Base-by-base conservation (phyloP, 2,888 invertebrate species). In the Amphimallon solstitiale region DNA sequence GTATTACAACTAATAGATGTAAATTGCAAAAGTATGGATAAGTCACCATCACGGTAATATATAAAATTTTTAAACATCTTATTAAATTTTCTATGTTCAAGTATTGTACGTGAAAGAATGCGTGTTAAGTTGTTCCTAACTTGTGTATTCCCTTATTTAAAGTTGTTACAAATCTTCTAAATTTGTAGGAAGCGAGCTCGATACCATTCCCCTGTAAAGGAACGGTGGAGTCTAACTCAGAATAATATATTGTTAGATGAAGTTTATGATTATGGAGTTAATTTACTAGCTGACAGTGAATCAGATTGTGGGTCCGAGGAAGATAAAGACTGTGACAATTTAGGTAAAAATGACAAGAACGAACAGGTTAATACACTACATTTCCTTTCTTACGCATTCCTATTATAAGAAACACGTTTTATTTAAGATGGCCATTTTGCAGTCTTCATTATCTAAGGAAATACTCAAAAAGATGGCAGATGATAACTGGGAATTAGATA, bases 231-330 rank as follows among this genome's bases (percentile, higher is more conserved):
- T 62, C 73, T 81, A 51, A 77, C 75, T 46, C 45, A 60, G 15
- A 76, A 73, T 61, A 76, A 75, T 38, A 81, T 85, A 40, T 81
- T 83, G 65, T 79, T 84, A 15, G 85, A 86, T 69, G 83, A 85
- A 54, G 75, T 86, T 62, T 84, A 85, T 71, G 88, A 89, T 72
- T 86, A 87, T 84, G 89, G 89, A 46, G 85, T 89, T 15, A 85
- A 86, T 17, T 85, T 88, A 82, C 77, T 89, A 52, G 86, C 49
- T 10, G 80, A 79, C 51, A 77, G 77, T 69, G 81, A 81, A 69
- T 74, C 77, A 29, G 68, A 65, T 2, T 70, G 61, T 14, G 70
- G 63, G 6, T 64, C 66, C 15, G 68, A 67, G 15, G 67, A 62
- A 10, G 72, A 71, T n/a, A 65, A 51, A 34, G 59, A 10, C 15